Evolutionary conservation across 2,888 invertebrate species (phyloP), one percentile per base, ranked within the genome.

Genomic region (Catonia carolina): DNA sequence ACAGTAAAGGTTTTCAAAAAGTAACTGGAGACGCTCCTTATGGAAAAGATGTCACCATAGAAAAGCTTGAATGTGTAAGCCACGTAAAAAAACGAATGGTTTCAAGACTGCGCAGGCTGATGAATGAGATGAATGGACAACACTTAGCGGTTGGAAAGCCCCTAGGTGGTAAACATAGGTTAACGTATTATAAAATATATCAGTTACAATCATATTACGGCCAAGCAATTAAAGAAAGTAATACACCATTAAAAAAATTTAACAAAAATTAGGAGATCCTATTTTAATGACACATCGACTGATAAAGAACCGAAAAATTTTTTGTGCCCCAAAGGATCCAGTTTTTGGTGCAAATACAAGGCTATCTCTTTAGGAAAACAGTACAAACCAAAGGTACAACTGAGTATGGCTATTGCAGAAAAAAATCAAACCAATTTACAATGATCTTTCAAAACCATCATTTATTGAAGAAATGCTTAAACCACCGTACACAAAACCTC

Each of bases 241-340:
- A 27, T 27, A 27, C n/a, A n/a, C n/a, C 67, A 62, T 56, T 66
- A 67, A 50, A 64, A 65, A 8, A 31, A 61, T 8, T 64, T 4
- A 27, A 6, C 4, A 8, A 27, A 58, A 7, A 57, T 67, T 45
- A 66, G 64, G 66, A 64, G 66, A 7, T 60, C 60, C 7, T 66
- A 59, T 53, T 60, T 56, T 20, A 66, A 66, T 42, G 61, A 23
- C 7, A 31, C 17, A 12, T 49, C 27, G 1, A 49, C 27, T 10
- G 27, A 49, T 17, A 18, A 10, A 22, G 33, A 27, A 3, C 49
- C 49, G 10, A 2, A 49, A 14, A 27, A 49, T 33, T 14, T 3
- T 1, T 27, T 31, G 10, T 49, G 49, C 3, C 47, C 51, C 1
- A 56, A 31, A 31, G 35, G 22, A 5, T 10, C 15, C 12, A 23